These are phyloP conservation scores for Temnopleurus reevesii DNA, from an alignment of 53 echinoderm and acorn worm species.

Conservation along the genomic window DNA sequence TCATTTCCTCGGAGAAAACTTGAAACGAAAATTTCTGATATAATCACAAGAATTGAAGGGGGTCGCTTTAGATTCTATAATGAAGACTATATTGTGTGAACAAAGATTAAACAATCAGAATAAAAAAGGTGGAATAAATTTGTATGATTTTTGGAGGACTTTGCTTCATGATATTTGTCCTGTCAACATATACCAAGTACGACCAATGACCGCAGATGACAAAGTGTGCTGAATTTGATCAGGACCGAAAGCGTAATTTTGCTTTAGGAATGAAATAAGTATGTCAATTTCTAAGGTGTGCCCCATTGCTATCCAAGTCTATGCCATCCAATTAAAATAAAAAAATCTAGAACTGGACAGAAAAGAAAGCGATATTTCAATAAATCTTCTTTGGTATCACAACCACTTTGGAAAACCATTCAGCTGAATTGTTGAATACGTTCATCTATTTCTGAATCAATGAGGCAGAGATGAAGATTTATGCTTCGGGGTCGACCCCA, in stretches of 20 bases:
- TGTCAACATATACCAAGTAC: constrained; percentile 1
- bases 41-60: no score
- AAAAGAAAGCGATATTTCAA: no score
- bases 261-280: neutral
- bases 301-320: constrained; percentile 1
- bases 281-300: neutral
- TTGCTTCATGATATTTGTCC: constrained; percentile 33
- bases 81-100: neutral
- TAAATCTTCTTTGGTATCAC: no score
- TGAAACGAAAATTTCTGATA: no score
- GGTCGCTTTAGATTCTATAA: neutral
- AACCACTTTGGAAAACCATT: no score
- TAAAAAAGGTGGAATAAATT: neutral
- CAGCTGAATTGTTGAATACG: no score
- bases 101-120: neutral
- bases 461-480: neutral
- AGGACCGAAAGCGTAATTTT: neutral
- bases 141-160: neutral
- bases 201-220: constrained; percentile 15
- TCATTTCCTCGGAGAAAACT: no score
- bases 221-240: neutral
- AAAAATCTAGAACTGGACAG: no score
- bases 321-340: no score
- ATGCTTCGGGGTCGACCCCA: neutral
- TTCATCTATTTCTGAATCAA: neutral